A percentile compares a stretch with the other conserved stretches of the same genome.
Evolutionary conservation across 2,113 vertebrate genomes (phyloP).

Genomic region (Saccopteryx leptura): DNA sequence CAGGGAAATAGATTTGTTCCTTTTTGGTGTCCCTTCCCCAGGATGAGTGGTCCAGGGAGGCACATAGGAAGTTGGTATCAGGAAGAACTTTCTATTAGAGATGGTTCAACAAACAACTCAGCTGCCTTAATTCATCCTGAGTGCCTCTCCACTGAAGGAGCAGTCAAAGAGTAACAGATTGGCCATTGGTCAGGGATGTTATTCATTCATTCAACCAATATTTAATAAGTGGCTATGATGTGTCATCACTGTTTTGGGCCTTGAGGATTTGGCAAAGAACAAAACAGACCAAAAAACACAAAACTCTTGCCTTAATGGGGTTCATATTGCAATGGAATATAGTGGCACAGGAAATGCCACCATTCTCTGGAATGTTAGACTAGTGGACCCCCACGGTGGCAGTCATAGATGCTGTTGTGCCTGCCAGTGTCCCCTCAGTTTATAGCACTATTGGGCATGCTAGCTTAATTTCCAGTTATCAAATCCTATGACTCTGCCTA

Average conservation of each 20-base stretch:
- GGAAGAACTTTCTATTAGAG: not conserved
- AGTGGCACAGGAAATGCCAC: not conserved
- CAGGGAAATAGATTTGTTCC: not conserved
- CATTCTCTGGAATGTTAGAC: not conserved
- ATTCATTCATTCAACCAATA: not conserved
- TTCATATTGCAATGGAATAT: not conserved
- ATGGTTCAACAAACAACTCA: not conserved
- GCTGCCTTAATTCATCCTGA: not conserved
- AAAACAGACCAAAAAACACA: not conserved
- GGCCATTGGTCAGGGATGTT: not conserved
- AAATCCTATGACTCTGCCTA: not conserved
- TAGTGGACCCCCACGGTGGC: not conserved
- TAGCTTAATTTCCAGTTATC: not conserved
- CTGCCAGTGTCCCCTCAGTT: not conserved
- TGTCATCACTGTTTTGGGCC: not conserved
- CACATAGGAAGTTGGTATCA: not conserved
- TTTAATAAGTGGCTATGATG: constrained; percentile 21
- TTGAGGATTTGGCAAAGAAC: not conserved
- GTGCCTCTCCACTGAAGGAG: not conserved
- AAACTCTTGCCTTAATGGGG: not conserved
- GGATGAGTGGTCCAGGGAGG: not conserved
- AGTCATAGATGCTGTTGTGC: not conserved
- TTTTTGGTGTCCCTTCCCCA: not conserved
- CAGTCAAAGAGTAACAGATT: not conserved
- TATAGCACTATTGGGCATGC: not conserved